These are phyloP conservation scores for Ischnus inquisitorius DNA, from an alignment of 2,888 invertebrate genomes.

Conservation along the genomic window DNA sequence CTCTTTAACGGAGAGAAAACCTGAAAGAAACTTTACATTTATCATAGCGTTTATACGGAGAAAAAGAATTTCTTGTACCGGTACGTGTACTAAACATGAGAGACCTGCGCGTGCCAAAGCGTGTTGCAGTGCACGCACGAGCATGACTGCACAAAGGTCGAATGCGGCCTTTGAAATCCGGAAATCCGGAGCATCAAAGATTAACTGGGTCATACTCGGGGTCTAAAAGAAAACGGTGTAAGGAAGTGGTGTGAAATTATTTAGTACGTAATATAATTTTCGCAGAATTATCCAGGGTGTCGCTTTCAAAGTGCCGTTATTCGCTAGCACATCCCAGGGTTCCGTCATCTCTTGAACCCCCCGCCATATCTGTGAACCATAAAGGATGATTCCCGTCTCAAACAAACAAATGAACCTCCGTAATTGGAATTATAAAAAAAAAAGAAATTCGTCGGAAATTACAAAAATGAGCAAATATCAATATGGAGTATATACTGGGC, in stretches of 20 bases:
- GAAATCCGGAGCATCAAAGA: background rate
- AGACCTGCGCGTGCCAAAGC: background rate
- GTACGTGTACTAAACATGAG: background rate
- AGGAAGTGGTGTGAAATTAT: background rate
- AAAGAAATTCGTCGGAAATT: too few relatives aligned
- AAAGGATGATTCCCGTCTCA: background rate
- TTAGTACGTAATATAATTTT: background rate
- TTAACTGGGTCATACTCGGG: background rate
- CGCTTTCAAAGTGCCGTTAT: background rate
- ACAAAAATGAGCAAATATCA: background rate
- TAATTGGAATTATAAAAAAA: background rate
- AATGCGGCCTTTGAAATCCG: background rate
- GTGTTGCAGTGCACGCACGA: background rate
- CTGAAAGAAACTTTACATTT: background rate
- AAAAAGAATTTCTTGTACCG: background rate
- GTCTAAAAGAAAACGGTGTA: background rate
- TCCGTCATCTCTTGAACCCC: background rate
- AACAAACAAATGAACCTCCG: background rate
- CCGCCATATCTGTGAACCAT: background rate
- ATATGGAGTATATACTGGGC: background rate
- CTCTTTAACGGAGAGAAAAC: background rate
- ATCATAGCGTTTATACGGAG: constrained; percentile 1
- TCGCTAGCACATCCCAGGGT: background rate
- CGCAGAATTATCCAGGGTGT: background rate
- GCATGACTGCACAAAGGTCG: background rate